A percentile compares a stretch with the other conserved stretches of the same genome.
Conservation (phyloP, 2,113 vertebrate species). For the Dendrocopos noguchii region DNA sequence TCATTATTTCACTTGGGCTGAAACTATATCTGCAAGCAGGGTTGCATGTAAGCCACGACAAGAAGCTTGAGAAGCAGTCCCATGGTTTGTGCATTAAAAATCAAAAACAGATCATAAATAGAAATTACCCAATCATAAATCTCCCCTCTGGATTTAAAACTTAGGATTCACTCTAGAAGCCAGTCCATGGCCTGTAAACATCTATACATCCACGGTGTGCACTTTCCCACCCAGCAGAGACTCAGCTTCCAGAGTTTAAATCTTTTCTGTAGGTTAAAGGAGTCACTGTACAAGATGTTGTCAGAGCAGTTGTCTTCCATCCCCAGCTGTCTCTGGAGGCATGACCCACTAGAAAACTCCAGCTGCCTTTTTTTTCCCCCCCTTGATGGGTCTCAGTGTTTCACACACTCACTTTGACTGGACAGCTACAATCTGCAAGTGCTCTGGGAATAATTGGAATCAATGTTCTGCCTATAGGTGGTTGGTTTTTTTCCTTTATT, state of each 20-base stretch:
- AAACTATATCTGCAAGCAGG: not conserved
- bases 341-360: conserved; percentile 70
- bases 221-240: not conserved
- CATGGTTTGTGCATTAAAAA: not conserved
- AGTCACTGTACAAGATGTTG: conserved; percentile 5
- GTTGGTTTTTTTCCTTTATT: conserved; percentile 15
- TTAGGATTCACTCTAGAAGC: not conserved
- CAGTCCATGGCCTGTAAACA: not conserved
- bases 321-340: conserved; percentile 88
- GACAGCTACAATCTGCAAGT: conserved; percentile 50
- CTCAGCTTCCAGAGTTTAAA: not conserved
- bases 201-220: fast-evolving
- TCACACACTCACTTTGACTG: conserved; percentile 69
- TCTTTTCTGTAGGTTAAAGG: not conserved
- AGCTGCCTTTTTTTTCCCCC: conserved; percentile 33
- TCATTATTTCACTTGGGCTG: not conserved
- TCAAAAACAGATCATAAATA: not conserved
- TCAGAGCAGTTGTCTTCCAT: conserved; percentile 84
- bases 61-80: not conserved
- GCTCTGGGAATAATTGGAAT: conserved; percentile 24
- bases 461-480: not conserved
- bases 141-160: not conserved
- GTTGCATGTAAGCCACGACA: not conserved
- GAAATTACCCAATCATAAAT: not conserved
- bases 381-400: conserved; percentile 61